Evolutionary conservation across 2,797 vertebrate species (phyloP), one percentile per base, ranked within the genome.

Genomic region (Parotocinclus haroldoi): DNA sequence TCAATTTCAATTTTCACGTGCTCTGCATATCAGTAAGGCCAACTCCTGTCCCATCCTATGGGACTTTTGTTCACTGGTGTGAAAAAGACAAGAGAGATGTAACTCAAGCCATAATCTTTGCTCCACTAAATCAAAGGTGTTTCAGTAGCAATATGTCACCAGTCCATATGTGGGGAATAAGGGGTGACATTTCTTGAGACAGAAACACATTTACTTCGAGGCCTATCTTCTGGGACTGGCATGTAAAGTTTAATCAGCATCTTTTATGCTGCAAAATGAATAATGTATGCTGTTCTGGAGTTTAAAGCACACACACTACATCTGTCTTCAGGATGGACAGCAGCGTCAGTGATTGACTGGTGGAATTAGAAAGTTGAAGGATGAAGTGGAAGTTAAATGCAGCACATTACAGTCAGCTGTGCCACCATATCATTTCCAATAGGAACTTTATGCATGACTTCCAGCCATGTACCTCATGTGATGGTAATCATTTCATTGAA

Each of bases 191-290:
- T 83, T 86, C 56, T 84, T 83, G 83, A 85, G 83, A 80, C 52
- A 72, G 80, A 81, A 85, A 85, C 84, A 80, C 83, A 80, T 86
- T 86, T 85, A 88, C 83, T 87, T 83, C 83, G 78, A 53, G 76
- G 78, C 77, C 79, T 85, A 85, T 83, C 83, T 79, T 75, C 82
- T 86, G 76, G 78, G 78, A 69, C 80, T 81, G 83, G 83, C 80
- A 66, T 87, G 88, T 89, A 87, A 85, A 88, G 82, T 88, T 89
- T 90, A 91, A 89, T 88, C 86, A 89, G 86, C 86, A 87, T 84
- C 88, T 86, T 90, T 91, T 86, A 86, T 89, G 83, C 74, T 84
- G 82, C 67, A 63, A 81, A 85, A 89, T 92, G 89, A 92, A 92
- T 90, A 91, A 91, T 92, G 86, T 84, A 92, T 89, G 87, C 80